phyloP scores from a whole-genome alignment of 2,113 vertebrate genomes.

The Lutjanus erythropterus region DNA sequence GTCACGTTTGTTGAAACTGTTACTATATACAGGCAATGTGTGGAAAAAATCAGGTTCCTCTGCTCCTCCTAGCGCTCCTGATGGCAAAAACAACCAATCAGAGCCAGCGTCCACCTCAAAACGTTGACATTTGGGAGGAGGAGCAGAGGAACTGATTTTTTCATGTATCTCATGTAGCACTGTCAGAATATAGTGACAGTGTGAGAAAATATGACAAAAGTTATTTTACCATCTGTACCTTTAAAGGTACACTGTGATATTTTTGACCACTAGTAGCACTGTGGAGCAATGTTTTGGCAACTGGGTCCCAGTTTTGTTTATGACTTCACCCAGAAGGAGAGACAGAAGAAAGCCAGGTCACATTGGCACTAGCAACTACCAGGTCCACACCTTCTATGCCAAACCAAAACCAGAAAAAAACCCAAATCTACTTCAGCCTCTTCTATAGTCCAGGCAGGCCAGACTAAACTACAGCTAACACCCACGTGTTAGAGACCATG shows the following conservation, averaged over 20 bases:
- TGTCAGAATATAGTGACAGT: too few relatives aligned
- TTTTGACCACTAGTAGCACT: background rate
- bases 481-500: conserved; percentile 27
- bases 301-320: background rate
- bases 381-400: conserved; percentile 23
- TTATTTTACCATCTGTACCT: too few relatives aligned
- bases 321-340: background rate
- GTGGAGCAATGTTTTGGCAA: background rate
- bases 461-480: conserved; percentile 14
- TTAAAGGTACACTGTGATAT: background rate
- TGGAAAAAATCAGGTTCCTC: too few relatives aligned
- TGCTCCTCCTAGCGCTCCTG: too few relatives aligned
- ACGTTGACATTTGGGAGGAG: too few relatives aligned
- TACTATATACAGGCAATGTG: too few relatives aligned
- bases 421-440: conserved; percentile 4
- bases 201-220: too few relatives aligned
- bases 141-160: too few relatives aligned
- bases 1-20: too few relatives aligned
- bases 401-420: conserved; percentile 9
- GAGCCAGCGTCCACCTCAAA: too few relatives aligned
- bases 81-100: too few relatives aligned
- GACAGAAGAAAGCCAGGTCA: conserved; percentile 18
- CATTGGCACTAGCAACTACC: background rate
- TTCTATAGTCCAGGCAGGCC: conserved; percentile 23
- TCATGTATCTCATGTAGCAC: too few relatives aligned